These are phyloP conservation scores for Drosophila santomea DNA, from an alignment of 1,140 invertebrate genomes.

Conservation along the genomic window DNA sequence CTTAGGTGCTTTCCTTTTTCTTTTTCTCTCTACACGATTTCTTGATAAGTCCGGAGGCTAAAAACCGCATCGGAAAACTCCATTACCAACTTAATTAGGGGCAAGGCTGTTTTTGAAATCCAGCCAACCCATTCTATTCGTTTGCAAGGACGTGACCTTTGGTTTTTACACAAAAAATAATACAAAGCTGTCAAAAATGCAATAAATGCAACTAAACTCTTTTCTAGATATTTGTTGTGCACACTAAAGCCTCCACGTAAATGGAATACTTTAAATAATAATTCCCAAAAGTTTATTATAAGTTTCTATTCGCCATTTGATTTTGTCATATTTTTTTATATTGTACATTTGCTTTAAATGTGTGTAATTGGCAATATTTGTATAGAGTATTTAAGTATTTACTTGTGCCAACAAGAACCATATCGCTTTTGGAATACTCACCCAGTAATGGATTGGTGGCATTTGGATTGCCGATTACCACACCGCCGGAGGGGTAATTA, in stretches of 20 bases:
- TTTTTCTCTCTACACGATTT: slow-evolving; percentile 1
- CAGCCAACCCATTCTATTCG: not conserved
- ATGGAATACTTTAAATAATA: too few relatives aligned
- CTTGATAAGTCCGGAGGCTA: not conserved
- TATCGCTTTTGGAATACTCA: slow-evolving; percentile 47
- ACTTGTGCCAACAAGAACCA: not conserved
- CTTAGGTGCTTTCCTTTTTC: not conserved
- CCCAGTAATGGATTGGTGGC: slow-evolving; percentile 81
- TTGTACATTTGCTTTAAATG: too few relatives aligned
- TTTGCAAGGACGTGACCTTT: slow-evolving; percentile 8
- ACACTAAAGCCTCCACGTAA: too few relatives aligned
- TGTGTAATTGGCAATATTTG: too few relatives aligned
- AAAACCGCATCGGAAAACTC: slow-evolving; percentile 39
- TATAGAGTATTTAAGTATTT: not conserved
- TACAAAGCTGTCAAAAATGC: not conserved
- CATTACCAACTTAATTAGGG: slow-evolving; percentile 43
- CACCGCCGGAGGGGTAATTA: slow-evolving; percentile 73
- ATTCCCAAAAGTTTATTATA: too few relatives aligned
- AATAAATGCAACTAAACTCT: too few relatives aligned
- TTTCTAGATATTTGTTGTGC: too few relatives aligned
- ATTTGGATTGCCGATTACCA: slow-evolving; percentile 81
- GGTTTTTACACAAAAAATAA: slow-evolving; percentile 1
- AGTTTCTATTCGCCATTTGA: too few relatives aligned
- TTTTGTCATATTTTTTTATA: too few relatives aligned
- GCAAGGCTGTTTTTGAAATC: slow-evolving; percentile 30